Conservation (phyloP, 2,113 vertebrate genomes). For the Odocoileus hemionus region DNA sequence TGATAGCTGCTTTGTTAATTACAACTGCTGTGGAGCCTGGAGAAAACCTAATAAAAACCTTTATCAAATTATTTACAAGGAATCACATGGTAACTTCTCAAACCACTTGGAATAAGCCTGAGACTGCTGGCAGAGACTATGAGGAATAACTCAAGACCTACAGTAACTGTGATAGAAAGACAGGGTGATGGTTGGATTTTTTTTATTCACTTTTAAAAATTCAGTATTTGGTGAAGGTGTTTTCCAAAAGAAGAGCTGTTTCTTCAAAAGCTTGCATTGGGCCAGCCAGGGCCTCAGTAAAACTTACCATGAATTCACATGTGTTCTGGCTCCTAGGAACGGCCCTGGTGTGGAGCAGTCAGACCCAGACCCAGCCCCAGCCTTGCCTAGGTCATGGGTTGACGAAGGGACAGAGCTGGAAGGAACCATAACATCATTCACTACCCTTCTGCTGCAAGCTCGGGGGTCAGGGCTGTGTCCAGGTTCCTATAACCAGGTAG, state of each 20-base stretch:
- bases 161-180: background rate
- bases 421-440: background rate
- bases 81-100: background rate
- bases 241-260: background rate
- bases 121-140: background rate
- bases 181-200: background rate
- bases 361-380: background rate
- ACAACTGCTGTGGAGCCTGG: background rate
- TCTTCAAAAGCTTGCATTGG: background rate
- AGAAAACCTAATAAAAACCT: conserved; percentile 37
- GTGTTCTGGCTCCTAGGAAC: background rate
- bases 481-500: background rate
- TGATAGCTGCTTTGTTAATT: conserved; percentile 47
- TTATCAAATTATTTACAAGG: background rate
- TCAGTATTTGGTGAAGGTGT: background rate
- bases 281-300: background rate
- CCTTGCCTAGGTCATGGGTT: background rate
- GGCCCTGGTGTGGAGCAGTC: background rate
- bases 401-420: background rate
- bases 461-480: background rate
- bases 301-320: background rate
- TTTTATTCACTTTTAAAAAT: background rate
- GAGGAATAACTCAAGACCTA: background rate
- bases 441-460: too few relatives aligned
- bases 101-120: background rate